These are phyloP conservation scores for Isurus oxyrinchus DNA, from an alignment of 2,113 vertebrate species.

Conservation along the genomic window DNA sequence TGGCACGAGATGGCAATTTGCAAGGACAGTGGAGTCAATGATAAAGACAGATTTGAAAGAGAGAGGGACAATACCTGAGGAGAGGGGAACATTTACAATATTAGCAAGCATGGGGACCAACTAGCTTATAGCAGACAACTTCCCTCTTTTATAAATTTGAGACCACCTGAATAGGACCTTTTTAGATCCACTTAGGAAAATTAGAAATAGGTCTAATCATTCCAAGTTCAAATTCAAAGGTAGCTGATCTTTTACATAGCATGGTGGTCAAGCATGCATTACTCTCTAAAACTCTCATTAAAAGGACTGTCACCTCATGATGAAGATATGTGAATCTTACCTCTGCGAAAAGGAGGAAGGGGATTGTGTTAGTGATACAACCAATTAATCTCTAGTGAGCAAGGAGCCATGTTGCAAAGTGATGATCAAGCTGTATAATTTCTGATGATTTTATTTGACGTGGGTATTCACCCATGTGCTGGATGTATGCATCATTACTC, in stretches of 20 bases:
- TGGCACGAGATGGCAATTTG: background rate
- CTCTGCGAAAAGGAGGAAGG: background rate
- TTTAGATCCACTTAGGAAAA: background rate
- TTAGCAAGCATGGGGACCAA: no score
- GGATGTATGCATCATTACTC: no score
- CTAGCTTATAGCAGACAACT: background rate
- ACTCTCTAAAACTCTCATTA: background rate
- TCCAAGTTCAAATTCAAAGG: background rate
- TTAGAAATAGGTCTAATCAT: background rate
- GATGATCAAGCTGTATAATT: no score
- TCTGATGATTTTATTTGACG: no score
- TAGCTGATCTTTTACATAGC: background rate
- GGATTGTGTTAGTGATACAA: no score
- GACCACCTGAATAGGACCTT: background rate
- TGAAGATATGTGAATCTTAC: background rate
- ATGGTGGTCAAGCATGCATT: background rate
- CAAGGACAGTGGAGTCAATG: background rate
- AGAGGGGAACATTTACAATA: background rate
- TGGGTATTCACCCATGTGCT: no score
- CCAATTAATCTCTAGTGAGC: no score
- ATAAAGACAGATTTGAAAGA: background rate
- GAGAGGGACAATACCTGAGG: background rate
- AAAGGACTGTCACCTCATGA: background rate
- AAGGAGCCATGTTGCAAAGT: no score
- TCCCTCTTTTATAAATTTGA: background rate